Base-by-base conservation (phyloP, 2,888 invertebrate genomes). In the Eupithecia abbreviata region DNA sequence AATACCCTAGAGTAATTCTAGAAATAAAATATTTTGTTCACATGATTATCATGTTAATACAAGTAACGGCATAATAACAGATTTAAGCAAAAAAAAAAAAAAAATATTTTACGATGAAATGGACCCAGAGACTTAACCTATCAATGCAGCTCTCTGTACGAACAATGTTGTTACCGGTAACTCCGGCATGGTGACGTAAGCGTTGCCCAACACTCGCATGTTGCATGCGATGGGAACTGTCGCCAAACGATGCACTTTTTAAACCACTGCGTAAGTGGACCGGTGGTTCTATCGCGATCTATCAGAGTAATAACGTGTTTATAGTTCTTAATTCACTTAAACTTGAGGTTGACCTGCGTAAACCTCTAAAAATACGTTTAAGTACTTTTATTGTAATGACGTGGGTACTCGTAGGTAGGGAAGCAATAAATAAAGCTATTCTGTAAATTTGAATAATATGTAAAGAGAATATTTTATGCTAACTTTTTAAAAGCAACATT, bases 171-270 rank as follows among this genome's bases (percentile, higher is more conserved):
- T 65, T 30, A 62, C 62, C 30, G 30, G 62, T 62, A 62, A n/a
- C 62, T 62, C 62, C 62, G 62, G 62, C 30, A 10, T 30, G 30
- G 62, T 58, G 66, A 66, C 66, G 66, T 66, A 66, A 66, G 66
- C 42, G 9, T 66, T 66, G 66, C 66, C 42, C 66, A 66, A 66
- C 47, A 51, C 47, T 47, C 30, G 18, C 30, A 10, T 30, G 70
- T 70, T 70, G 70, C 70, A 49, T 49, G 70, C 70, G 70, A 49
- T 70, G 70, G 47, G 70, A 70, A 12, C 42, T 70, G 70, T 47
- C 49, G 49, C 47, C 47, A 49, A 70, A 47, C 30, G 49, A 49
- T 70, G 47, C 70, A 47, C 13, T 47, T 70, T 47, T 70, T 70
- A 13, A 45, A 18, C 69, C 13, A 18, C 18, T 69, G 69, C 47